These are phyloP conservation scores for Pteromalus puparum DNA, from an alignment of 1,140 invertebrate species.

Conservation along the genomic window DNA sequence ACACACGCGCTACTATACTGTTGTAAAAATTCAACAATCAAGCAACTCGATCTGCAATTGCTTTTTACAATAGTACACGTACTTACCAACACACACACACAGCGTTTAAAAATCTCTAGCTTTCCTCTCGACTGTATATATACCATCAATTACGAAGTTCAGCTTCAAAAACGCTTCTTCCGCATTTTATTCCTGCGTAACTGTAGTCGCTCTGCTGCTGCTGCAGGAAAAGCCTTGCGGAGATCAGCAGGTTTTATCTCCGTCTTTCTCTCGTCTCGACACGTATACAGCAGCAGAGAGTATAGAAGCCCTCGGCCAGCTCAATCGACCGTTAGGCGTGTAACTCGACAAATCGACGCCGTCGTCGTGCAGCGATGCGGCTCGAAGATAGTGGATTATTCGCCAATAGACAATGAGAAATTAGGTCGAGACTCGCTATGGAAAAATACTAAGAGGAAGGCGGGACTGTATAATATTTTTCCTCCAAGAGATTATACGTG, in stretches of 20 bases:
- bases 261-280: not conserved
- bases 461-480: too few relatives aligned
- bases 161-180: constrained; percentile 13
- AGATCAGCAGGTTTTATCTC: constrained; percentile 8
- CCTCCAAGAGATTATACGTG: not conserved
- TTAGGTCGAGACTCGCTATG: constrained; percentile 16
- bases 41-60: not conserved
- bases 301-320: not conserved
- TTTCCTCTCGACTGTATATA: not conserved
- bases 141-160: constrained; percentile 5
- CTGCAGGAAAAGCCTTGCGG: not conserved
- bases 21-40: too few relatives aligned
- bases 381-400: not conserved
- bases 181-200: constrained; percentile 27
- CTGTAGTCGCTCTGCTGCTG: constrained; percentile 1
- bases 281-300: not conserved
- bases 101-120: not conserved
- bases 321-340: constrained; percentile 31
- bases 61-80: not conserved
- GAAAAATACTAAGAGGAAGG: not conserved
- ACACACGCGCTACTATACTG: too few relatives aligned
- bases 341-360: constrained; percentile 30
- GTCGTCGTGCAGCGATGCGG: not conserved
- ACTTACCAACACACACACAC: not conserved
- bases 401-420: constrained; percentile 29